Evolutionary conservation across 1,140 invertebrate genomes (phyloP).

Genomic region (Artemia franciscana): DNA sequence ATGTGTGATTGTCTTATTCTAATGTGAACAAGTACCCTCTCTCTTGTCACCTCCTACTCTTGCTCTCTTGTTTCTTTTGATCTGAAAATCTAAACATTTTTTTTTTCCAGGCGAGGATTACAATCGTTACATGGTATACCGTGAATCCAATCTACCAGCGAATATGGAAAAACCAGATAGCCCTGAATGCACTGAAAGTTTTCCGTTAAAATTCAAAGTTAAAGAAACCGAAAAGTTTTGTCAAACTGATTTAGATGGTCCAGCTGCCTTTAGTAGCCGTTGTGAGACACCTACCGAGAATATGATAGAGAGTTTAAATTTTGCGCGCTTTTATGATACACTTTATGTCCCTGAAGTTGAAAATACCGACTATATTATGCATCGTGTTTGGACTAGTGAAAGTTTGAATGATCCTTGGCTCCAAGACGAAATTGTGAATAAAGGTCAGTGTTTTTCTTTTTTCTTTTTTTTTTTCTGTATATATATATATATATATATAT

Average conservation of each 20-base stretch:
- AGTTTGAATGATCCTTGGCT: background rate
- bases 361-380: background rate
- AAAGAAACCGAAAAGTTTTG: background rate
- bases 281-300: background rate
- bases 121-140: background rate
- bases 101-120: background rate
- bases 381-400: background rate
- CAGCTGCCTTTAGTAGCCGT: background rate
- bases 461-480: too few species aligned
- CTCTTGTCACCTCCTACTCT: too few species aligned
- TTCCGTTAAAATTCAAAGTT: background rate
- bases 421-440: background rate
- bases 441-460: too few species aligned
- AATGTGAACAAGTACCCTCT: too few species aligned
- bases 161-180: background rate
- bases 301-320: background rate
- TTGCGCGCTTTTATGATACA: background rate
- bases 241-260: background rate
- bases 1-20: too few species aligned
- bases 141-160: background rate
- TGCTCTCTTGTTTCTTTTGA: too few species aligned
- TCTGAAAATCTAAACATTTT: background rate
- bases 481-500: too few species aligned
- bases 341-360: background rate
- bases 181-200: background rate